Percentiles rank a stretch among this genome's conserved stretches.
Evolutionary conservation across 2,797 vertebrate species (phyloP).

Genomic region (Cynodonichthys magdalenae): DNA sequence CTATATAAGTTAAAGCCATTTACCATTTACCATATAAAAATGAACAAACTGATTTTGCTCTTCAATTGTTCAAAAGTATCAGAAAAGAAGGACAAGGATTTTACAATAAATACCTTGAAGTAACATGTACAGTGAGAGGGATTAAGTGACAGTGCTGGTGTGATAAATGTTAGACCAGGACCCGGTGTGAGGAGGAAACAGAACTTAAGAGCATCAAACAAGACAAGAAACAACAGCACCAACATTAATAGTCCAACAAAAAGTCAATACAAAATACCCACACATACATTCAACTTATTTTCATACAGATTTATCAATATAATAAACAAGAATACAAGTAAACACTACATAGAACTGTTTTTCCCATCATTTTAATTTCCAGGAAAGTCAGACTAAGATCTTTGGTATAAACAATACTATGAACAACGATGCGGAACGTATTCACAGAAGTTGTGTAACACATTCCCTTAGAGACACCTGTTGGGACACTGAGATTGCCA

Average conservation of each 20-base stretch:
- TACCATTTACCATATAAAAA: too few relatives aligned
- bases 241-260: conserved; percentile 17
- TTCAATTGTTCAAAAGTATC: too few relatives aligned
- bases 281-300: neutral
- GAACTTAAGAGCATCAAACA: neutral
- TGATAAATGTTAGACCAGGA: neutral
- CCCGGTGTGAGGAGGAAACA: neutral
- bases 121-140: neutral
- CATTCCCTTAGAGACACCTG: conserved; percentile 62
- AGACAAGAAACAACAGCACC: neutral
- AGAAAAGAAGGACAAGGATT: neutral
- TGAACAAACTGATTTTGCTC: conserved; percentile 33
- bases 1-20: too few relatives aligned
- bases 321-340: neutral
- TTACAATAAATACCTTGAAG: neutral
- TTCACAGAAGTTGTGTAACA: conserved; percentile 28
- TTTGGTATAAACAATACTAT: conserved; percentile 23
- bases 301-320: neutral
- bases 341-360: neutral
- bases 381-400: conserved; percentile 3
- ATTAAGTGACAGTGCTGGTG: neutral
- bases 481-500: conserved; percentile 63
- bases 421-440: conserved; percentile 37
- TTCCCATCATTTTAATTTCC: neutral
- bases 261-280: conserved; percentile 16